Conservation (phyloP, 2,888 invertebrate genomes). For the Tenthredo notha region DNA sequence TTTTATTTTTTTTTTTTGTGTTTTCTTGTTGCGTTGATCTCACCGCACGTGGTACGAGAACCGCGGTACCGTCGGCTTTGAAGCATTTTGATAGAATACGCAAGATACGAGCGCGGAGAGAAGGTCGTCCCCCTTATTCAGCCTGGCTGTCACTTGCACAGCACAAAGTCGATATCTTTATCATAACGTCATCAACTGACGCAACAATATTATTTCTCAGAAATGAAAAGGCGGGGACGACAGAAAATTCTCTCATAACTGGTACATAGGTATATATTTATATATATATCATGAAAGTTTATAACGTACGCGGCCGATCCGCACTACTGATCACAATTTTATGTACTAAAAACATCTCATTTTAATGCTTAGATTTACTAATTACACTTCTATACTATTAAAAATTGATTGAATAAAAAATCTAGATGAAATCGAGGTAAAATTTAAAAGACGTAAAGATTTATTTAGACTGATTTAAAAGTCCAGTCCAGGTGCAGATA, state of each 20-base stretch:
- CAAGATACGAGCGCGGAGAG: slow-evolving; percentile 51
- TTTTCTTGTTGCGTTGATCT: background rate
- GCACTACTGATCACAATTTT: background rate
- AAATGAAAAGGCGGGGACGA: slow-evolving; percentile 47
- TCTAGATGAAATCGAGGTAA: too few relatives aligned
- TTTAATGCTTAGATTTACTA: background rate
- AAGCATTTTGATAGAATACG: slow-evolving; percentile 54
- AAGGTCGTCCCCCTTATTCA: slow-evolving; percentile 65
- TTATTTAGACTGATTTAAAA: background rate
- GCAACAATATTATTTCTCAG: slow-evolving; percentile 69
- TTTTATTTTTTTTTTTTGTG: background rate
- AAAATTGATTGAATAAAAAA: too few relatives aligned
- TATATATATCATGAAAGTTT: too few relatives aligned
- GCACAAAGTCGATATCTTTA: slow-evolving; percentile 72
- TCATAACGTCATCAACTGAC: slow-evolving; percentile 67
- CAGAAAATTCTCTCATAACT: background rate
- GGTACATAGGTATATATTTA: background rate
- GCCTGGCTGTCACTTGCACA: slow-evolving; percentile 70
- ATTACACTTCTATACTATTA: background rate
- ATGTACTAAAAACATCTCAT: background rate
- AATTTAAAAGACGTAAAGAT: background rate
- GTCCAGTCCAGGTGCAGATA: background rate
- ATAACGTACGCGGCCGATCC: too few relatives aligned
- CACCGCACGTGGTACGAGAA: background rate
- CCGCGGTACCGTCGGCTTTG: slow-evolving; percentile 39